Conservation (phyloP, 2,888 invertebrate species). For the Stenchaetothrips biformis region DNA sequence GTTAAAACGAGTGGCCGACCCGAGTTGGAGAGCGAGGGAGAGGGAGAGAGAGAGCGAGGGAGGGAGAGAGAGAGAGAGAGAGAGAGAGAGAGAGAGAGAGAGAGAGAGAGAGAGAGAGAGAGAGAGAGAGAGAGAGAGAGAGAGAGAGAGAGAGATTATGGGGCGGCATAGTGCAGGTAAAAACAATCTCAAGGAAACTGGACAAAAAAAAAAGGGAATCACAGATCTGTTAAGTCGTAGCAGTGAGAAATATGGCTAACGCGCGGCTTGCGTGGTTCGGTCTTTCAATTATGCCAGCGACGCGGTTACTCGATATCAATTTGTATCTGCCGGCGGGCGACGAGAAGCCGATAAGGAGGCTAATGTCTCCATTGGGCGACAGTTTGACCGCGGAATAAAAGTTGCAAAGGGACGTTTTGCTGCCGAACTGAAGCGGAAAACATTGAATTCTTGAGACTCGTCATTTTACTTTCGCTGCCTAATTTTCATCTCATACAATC, state of each 20-base stretch:
- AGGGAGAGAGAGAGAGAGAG: slow-evolving; percentile 2
- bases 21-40: not conserved
- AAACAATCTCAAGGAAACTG: not conserved
- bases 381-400: not conserved
- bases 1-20: not conserved
- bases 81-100: not conserved
- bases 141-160: not conserved
- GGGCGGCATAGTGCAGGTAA: not conserved
- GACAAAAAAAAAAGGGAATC: not conserved
- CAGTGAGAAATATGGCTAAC: not conserved
- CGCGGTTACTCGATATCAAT: not conserved
- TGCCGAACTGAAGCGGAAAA: too few relatives aligned
- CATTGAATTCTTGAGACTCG: too few relatives aligned
- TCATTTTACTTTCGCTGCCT: too few relatives aligned
- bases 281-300: not conserved
- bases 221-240: not conserved
- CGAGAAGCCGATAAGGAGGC: not conserved
- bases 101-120: not conserved
- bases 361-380: not conserved
- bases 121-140: not conserved
- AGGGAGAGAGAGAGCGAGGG: not conserved
- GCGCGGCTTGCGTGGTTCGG: not conserved
- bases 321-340: not conserved
- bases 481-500: too few relatives aligned
- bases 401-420: too few relatives aligned